These are phyloP conservation scores for Argopecten irradians DNA, from an alignment of 1,140 invertebrate genomes.

Conservation along the genomic window DNA sequence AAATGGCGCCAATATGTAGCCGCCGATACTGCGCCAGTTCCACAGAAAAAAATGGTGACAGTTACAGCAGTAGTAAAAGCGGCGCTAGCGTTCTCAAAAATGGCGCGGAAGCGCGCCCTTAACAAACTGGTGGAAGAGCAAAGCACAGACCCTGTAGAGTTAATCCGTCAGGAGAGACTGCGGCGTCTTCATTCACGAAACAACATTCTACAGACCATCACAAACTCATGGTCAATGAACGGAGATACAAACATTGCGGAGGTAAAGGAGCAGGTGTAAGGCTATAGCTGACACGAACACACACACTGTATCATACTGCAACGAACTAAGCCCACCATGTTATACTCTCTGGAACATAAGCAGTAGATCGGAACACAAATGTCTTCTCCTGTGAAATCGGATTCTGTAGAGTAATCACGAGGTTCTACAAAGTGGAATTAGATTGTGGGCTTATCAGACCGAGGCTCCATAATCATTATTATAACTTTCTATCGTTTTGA, in stretches of 20 bases:
- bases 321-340: too few species aligned
- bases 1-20: constrained; percentile 48
- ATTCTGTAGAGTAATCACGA: too few species aligned
- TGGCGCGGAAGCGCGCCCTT: constrained; percentile 46
- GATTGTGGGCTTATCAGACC: too few species aligned
- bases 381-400: too few species aligned
- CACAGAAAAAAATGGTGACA: constrained; percentile 38
- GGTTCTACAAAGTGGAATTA: too few species aligned
- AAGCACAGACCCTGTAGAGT: constrained; percentile 46
- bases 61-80: constrained; percentile 51
- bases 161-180: constrained; percentile 49
- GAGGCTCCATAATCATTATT: too few species aligned
- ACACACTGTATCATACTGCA: too few species aligned
- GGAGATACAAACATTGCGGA: neutral
- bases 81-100: constrained; percentile 56
- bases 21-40: constrained; percentile 41
- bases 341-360: too few species aligned
- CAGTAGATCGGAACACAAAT: too few species aligned
- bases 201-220: constrained; percentile 33
- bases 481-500: too few species aligned
- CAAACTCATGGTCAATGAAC: neutral
- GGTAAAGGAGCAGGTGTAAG: neutral
- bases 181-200: constrained; percentile 44
- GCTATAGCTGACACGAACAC: too few species aligned
- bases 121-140: constrained; percentile 52